Percentiles rank a stretch among this genome's conserved stretches.
phyloP scores from a whole-genome alignment of 2,797 vertebrate genomes.

The Pagetopsis macropterus region DNA sequence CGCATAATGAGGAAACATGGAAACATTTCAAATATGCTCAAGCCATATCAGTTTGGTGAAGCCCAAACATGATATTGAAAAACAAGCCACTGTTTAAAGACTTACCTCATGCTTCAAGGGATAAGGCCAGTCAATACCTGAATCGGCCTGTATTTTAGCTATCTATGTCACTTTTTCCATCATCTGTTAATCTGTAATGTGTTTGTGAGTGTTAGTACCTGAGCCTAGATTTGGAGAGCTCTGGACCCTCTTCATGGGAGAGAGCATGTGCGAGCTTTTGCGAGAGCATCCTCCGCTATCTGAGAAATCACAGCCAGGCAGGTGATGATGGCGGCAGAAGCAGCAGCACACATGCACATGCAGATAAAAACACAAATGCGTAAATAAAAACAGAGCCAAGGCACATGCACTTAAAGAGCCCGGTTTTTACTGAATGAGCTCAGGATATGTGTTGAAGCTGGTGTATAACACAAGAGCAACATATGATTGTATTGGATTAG shows the following conservation, averaged over 20 bases:
- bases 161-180: background rate
- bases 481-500: background rate
- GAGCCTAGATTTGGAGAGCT: constrained; percentile 95
- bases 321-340: constrained; percentile 70
- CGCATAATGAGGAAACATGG: constrained; percentile 38
- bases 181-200: constrained; percentile 32
- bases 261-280: constrained; percentile 93
- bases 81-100: constrained; percentile 23
- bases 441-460: background rate
- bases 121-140: background rate
- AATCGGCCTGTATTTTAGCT: background rate
- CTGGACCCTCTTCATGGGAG: constrained; percentile 98
- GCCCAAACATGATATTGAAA: constrained; percentile 13
- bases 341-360: constrained; percentile 76
- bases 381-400: constrained; percentile 74
- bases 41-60: constrained; percentile 27
- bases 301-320: constrained; percentile 89
- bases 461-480: background rate
- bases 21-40: constrained; percentile 41
- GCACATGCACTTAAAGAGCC: constrained; percentile 83
- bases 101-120: constrained; percentile 43
- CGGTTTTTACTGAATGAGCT: constrained; percentile 15
- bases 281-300: constrained; percentile 95
- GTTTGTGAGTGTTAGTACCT: constrained; percentile 80
- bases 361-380: constrained; percentile 52